These are phyloP conservation scores for Podilymbus podiceps DNA, from an alignment of 2,113 vertebrate genomes.

Conservation along the genomic window DNA sequence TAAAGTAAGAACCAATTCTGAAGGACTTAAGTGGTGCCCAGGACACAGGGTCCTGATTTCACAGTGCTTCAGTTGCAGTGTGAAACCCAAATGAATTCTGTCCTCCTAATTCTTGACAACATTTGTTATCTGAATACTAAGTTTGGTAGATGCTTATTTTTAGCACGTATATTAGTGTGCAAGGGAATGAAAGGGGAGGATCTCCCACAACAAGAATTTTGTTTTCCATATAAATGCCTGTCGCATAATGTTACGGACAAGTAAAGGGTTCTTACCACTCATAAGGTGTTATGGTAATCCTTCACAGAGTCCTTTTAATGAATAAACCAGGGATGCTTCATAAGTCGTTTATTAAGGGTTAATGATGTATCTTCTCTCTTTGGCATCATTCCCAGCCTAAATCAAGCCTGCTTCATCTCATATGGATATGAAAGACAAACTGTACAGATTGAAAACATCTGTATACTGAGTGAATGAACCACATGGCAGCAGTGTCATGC, in stretches of 20 bases:
- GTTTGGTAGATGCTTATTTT: not conserved
- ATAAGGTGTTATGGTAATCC: slow-evolving; percentile 21
- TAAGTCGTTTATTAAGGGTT: slow-evolving; percentile 77
- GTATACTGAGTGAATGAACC: slow-evolving; percentile 73
- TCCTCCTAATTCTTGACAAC: not conserved
- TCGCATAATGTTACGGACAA: not conserved
- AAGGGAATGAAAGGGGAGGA: not conserved
- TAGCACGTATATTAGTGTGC: not conserved
- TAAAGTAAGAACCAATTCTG: not conserved
- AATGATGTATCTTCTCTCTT: slow-evolving; percentile 76
- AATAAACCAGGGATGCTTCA: slow-evolving; percentile 11
- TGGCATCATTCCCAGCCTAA: slow-evolving; percentile 84
- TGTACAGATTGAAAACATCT: slow-evolving; percentile 88
- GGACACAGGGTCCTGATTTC: not conserved
- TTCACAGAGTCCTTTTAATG: slow-evolving; percentile 38
- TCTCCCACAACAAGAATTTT: not conserved
- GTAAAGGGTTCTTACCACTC: slow-evolving; percentile 3
- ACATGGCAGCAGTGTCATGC: slow-evolving; percentile 74
- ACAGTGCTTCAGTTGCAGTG: not conserved
- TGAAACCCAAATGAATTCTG: not conserved
- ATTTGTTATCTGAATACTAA: not conserved
- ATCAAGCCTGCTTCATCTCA: slow-evolving; percentile 83
- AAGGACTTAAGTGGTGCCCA: not conserved
- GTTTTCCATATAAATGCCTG: not conserved
- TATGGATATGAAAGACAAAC: slow-evolving; percentile 82